Evolutionary conservation across 2,888 invertebrate species (phyloP).

Genomic region (Apeira syringaria): DNA sequence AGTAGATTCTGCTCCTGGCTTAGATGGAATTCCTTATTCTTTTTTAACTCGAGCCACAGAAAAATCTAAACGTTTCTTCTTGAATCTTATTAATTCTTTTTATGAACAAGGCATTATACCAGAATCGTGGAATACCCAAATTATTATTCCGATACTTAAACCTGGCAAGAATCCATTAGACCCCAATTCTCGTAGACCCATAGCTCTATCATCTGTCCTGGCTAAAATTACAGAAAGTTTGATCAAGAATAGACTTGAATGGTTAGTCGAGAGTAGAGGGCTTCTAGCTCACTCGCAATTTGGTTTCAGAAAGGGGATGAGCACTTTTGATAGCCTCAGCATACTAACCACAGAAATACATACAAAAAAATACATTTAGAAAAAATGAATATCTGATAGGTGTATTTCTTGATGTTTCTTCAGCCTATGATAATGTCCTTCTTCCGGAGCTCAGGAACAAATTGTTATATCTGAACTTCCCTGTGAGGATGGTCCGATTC

Average conservation of each 20-base stretch:
- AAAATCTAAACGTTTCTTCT: conserved; percentile 8
- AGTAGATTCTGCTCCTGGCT: conserved; percentile 14
- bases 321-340: conserved; percentile 35
- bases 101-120: too few species aligned
- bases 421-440: conserved; percentile 36
- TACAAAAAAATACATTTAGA: not conserved
- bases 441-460: conserved; percentile 30
- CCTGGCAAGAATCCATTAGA: conserved; percentile 26
- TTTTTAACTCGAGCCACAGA: conserved; percentile 1
- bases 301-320: conserved; percentile 29
- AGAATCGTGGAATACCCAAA: conserved; percentile 32
- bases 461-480: conserved; percentile 30
- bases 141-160: conserved; percentile 34
- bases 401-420: conserved; percentile 34
- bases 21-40: too few species aligned
- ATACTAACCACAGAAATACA: conserved; percentile 31
- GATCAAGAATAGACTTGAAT: conserved; percentile 32
- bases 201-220: conserved; percentile 28
- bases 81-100: conserved; percentile 15
- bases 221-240: conserved; percentile 32
- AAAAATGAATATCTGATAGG: conserved; percentile 23
- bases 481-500: conserved; percentile 24
- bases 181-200: conserved; percentile 25
- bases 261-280: conserved; percentile 26
- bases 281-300: conserved; percentile 26